Conservation (phyloP, 35 echinoderm and acorn worm species). For the Amphiura filiformis region DNA sequence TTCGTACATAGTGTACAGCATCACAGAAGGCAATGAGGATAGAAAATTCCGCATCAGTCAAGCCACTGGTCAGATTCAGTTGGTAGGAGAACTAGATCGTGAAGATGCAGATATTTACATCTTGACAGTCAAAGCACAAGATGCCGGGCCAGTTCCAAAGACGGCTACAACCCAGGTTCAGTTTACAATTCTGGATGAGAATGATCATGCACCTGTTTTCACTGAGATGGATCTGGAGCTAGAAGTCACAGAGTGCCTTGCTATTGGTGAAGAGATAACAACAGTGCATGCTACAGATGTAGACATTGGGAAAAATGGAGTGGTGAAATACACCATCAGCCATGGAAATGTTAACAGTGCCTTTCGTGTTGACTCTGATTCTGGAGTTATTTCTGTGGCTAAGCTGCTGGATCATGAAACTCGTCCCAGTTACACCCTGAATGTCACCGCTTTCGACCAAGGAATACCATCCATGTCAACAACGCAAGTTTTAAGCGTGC, state of each 20-base stretch:
- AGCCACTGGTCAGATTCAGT: conserved; percentile 69
- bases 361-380: conserved; percentile 67
- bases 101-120: conserved; percentile 54
- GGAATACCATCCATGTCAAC: conserved; percentile 48
- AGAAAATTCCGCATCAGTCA: conserved; percentile 65
- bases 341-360: conserved; percentile 60
- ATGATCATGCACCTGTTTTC: conserved; percentile 84
- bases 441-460: conserved; percentile 78
- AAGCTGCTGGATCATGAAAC: conserved; percentile 91
- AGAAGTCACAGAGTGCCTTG: conserved; percentile 82
- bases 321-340: conserved; percentile 70
- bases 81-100: conserved; percentile 59
- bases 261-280: conserved; percentile 70
- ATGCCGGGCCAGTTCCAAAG: conserved; percentile 54
- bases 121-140: conserved; percentile 67
- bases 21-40: conserved; percentile 70
- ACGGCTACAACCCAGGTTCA: conserved; percentile 37
- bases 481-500: conserved; percentile 37
- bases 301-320: conserved; percentile 73
- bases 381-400: conserved; percentile 66
- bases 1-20: conserved; percentile 84
- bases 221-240: conserved; percentile 20
- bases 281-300: conserved; percentile 70
- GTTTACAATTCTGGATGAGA: conserved; percentile 87
- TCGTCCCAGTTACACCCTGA: conserved; percentile 56